phyloP scores from a whole-genome alignment of 2,888 invertebrate genomes.

The Hofmannophila pseudospretella region DNA sequence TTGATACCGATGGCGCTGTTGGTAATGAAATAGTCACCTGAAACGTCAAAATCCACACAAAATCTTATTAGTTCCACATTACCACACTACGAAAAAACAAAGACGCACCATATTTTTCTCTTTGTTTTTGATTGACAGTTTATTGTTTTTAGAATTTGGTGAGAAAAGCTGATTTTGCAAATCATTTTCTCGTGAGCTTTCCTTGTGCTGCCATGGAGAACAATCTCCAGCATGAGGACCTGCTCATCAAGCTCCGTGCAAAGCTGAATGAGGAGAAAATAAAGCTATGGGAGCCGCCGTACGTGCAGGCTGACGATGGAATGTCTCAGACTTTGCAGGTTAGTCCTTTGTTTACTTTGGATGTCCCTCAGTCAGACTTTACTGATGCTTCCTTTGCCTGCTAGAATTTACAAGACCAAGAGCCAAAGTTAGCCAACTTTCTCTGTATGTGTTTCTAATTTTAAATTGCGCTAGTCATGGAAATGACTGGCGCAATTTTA shows the following conservation, averaged over 20 bases:
- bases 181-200: conserved; percentile 23
- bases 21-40: too few species aligned
- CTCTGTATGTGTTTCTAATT: too few species aligned
- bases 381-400: too few species aligned
- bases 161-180: conserved; percentile 20
- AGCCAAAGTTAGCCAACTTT: too few species aligned
- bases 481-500: too few species aligned
- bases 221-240: conserved; percentile 76
- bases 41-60: too few species aligned
- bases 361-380: too few species aligned
- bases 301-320: conserved; percentile 54
- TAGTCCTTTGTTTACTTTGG: conserved; percentile 15
- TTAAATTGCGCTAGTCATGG: too few species aligned
- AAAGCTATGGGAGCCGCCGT: conserved; percentile 88
- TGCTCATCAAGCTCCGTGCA: conserved; percentile 81
- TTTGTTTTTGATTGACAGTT: background rate
- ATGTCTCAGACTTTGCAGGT: conserved; percentile 71
- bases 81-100: background rate
- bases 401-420: too few species aligned
- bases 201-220: conserved; percentile 39
- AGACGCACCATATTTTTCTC: background rate
- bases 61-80: too few species aligned
- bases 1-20: too few species aligned
- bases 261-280: conserved; percentile 82
- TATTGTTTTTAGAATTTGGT: conserved; percentile 1